These are phyloP conservation scores for Rotaria sp. DNA, from an alignment of 2,888 invertebrate genomes.

Conservation along the genomic window DNA sequence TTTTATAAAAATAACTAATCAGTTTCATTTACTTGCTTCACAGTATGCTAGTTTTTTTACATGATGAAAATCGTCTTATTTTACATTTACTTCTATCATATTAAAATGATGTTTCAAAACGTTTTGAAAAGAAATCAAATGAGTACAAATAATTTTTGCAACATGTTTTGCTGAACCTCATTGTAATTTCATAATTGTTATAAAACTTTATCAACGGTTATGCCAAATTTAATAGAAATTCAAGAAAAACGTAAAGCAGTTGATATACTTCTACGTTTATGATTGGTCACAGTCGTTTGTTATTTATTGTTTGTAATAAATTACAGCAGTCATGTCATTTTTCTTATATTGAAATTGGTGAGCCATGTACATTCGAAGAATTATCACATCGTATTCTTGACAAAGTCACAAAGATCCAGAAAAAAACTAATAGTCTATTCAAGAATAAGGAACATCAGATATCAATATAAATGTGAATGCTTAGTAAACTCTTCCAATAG, in stretches of 20 bases:
- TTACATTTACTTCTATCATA: constrained; percentile 78
- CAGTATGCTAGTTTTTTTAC: constrained; percentile 80
- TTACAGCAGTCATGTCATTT: neutral
- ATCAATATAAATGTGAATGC: no score
- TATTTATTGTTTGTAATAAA: neutral
- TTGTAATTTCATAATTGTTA: constrained; percentile 59
- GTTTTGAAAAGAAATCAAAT: constrained; percentile 58
- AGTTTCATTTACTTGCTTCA: constrained; percentile 64
- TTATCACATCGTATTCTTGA: neutral
- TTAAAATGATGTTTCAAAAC: constrained; percentile 65
- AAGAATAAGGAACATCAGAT: no score
- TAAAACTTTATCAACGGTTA: constrained; percentile 56
- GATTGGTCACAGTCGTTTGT: constrained; percentile 63
- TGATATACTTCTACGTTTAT: constrained; percentile 79
- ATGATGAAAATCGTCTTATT: constrained; percentile 89
- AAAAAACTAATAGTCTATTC: no score
- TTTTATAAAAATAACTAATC: neutral
- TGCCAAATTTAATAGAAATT: constrained; percentile 80
- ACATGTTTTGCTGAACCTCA: constrained; percentile 84
- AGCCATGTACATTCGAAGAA: neutral
- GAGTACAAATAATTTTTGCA: constrained; percentile 61
- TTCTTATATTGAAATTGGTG: constrained; percentile 11
- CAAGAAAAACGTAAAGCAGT: constrained; percentile 85
- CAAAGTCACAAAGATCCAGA: no score
- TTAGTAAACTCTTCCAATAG: no score